Evolutionary conservation across 2,888 invertebrate species (phyloP), one percentile per base, ranked within the genome.

Genomic region (Tenthredo scrophulariae): DNA sequence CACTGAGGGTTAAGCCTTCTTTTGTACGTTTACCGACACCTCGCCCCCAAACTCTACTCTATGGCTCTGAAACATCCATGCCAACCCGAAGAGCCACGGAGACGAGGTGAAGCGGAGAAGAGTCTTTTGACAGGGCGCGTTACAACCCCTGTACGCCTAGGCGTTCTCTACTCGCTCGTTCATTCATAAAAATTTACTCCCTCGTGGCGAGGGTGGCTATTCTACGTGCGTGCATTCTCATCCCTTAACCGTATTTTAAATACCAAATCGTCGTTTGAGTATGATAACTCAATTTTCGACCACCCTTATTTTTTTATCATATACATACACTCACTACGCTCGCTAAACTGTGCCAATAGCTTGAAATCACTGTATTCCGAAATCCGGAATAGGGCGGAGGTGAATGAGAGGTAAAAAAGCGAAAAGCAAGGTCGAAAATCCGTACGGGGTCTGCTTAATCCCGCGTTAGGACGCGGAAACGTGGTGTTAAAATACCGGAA

Each of bases 401-500:
- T 74, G 77, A 77, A 77, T 77, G 77, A 77, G 15, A 43, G 50
- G 80, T 43, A 37, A 58, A 37, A 79, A 62, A 40, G 40, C 62
- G 15, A 46, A 67, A 67, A 62, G 79, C 82, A 83, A 65, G 67
- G 43, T 67, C 82, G 43, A 90, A 91, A 91, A 89, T 91, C 90
- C 90, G 91, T 91, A 91, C 90, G 89, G 88, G 89, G 89, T 89
- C 88, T 87, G 87, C 88, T 88, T 91, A 91, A 92, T 91, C 91
- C 88, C 88, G 89, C 88, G 89, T 89, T 90, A 89, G 90, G 89
- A 88, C 88, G 89, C 86, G 88, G 91, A 91, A 90, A 91, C 89
- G 91, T 88, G 87, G 89, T 88, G 91, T 91, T 91, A 91, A 92
- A 91, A 91, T 91, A 91, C 91, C 91, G 91, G 90, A 91, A 91